phyloP scores from a whole-genome alignment of 2,888 invertebrate species.

The Amphipoea oculea region DNA sequence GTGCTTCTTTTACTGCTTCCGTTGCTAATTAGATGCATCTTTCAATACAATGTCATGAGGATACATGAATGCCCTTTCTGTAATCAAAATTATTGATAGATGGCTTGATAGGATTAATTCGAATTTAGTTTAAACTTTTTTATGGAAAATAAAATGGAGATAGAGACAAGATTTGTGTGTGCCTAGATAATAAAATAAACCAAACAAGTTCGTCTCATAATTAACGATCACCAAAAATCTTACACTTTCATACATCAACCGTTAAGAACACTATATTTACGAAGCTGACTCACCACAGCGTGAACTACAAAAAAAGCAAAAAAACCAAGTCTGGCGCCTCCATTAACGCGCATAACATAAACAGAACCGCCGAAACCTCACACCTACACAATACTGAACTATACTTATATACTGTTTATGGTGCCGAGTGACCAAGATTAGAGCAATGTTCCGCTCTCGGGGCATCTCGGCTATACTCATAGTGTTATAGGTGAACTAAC shows the following conservation, averaged over 20 bases:
- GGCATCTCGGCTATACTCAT: conserved; percentile 78
- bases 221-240: conserved; percentile 22
- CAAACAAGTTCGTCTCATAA: conserved; percentile 11
- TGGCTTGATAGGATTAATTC: conserved; percentile 7
- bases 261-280: conserved; percentile 29
- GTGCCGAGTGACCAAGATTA: conserved; percentile 72
- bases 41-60: neutral
- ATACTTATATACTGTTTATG: conserved; percentile 56
- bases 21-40: conserved; percentile 12
- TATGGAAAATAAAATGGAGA: neutral
- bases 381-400: conserved; percentile 54
- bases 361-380: conserved; percentile 39
- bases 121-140: conserved; percentile 1
- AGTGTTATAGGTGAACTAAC: conserved; percentile 81
- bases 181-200: conserved; percentile 27
- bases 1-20: conserved; percentile 45
- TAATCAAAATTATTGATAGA: conserved; percentile 28
- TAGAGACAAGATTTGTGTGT: neutral
- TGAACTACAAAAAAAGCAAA: conserved; percentile 22
- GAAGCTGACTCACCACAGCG: conserved; percentile 45
- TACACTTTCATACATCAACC: conserved; percentile 34
- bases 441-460: conserved; percentile 81
- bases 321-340: conserved; percentile 35
- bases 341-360: conserved; percentile 45
- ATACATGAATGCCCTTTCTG: conserved; percentile 19